phyloP scores from a whole-genome alignment of 2,888 invertebrate species.

The Volucella zonaria region DNA sequence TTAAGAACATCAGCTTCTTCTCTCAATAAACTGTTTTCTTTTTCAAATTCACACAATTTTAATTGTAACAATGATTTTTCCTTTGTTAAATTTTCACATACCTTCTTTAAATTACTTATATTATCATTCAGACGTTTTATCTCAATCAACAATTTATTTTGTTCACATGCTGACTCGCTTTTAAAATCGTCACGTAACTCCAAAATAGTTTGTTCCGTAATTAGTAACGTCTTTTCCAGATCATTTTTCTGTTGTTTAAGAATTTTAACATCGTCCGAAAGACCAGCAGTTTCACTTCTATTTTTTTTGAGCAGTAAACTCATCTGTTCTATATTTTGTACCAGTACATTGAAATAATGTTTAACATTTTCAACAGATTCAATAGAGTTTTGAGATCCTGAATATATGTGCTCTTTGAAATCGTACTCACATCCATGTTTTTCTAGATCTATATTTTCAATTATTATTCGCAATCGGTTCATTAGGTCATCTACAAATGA shows the following conservation, averaged over 20 bases:
- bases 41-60: slow-evolving; percentile 48
- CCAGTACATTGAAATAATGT: slow-evolving; percentile 24
- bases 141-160: slow-evolving; percentile 68
- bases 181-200: slow-evolving; percentile 72
- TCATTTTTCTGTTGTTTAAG: slow-evolving; percentile 30
- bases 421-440: not conserved
- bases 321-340: slow-evolving; percentile 16
- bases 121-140: slow-evolving; percentile 74
- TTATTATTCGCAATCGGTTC: not conserved
- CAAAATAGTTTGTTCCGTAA: not conserved
- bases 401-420: not conserved
- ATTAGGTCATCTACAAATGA: slow-evolving; percentile 5
- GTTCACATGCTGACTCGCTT: slow-evolving; percentile 57
- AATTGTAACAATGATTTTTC: slow-evolving; percentile 71
- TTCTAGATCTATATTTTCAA: not conserved
- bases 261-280: slow-evolving; percentile 27
- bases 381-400: not conserved
- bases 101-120: slow-evolving; percentile 71
- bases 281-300: slow-evolving; percentile 47
- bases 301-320: slow-evolving; percentile 34
- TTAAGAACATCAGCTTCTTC: slow-evolving; percentile 6
- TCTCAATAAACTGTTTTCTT: slow-evolving; percentile 19
- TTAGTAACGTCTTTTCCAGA: slow-evolving; percentile 43
- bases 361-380: slow-evolving; percentile 43
- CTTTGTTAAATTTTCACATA: slow-evolving; percentile 72